Conservation (phyloP, 37 sponge, comb jelly and placozoan species). For the Ephydatia muelleri region DNA sequence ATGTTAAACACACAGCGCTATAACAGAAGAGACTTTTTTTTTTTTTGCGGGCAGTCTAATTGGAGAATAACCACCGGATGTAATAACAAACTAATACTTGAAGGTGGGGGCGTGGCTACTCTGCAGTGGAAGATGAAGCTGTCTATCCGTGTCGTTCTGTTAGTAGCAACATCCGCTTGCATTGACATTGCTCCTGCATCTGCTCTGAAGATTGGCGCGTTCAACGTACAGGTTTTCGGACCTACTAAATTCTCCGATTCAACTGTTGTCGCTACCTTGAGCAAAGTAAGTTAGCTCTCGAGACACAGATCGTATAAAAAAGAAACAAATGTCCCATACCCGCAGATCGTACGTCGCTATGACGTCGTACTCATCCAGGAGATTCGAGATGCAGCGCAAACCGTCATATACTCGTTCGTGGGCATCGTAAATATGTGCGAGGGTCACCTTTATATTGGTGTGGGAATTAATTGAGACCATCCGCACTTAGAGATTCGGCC, state of each 20-base stretch:
- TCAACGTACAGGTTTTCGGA: constrained; percentile 91
- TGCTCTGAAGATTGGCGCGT: constrained; percentile 73
- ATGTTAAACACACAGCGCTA: too few relatives aligned
- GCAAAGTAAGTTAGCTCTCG: constrained; percentile 28
- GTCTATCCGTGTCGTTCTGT: too few relatives aligned
- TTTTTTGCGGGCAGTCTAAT: too few relatives aligned
- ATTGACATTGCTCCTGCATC: too few relatives aligned
- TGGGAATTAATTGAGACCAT: neutral
- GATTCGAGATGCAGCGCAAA: constrained; percentile 68
- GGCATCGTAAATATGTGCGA: constrained; percentile 53
- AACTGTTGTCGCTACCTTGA: constrained; percentile 57
- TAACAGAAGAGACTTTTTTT: too few relatives aligned
- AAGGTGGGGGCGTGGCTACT: too few relatives aligned
- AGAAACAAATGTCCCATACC: constrained; percentile 1
- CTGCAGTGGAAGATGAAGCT: too few relatives aligned
- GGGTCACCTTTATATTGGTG: neutral
- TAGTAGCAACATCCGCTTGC: too few relatives aligned
- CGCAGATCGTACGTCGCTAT: constrained; percentile 82
- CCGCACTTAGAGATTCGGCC: neutral
- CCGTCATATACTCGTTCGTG: constrained; percentile 61
- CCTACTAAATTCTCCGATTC: constrained; percentile 57
- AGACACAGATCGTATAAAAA: too few relatives aligned
- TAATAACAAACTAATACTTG: too few relatives aligned
- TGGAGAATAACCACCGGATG: too few relatives aligned
- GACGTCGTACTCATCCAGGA: constrained; percentile 90